Evolutionary conservation across 2,797 vertebrate species (phyloP).

Genomic region (Peromyscus eremicus): DNA sequence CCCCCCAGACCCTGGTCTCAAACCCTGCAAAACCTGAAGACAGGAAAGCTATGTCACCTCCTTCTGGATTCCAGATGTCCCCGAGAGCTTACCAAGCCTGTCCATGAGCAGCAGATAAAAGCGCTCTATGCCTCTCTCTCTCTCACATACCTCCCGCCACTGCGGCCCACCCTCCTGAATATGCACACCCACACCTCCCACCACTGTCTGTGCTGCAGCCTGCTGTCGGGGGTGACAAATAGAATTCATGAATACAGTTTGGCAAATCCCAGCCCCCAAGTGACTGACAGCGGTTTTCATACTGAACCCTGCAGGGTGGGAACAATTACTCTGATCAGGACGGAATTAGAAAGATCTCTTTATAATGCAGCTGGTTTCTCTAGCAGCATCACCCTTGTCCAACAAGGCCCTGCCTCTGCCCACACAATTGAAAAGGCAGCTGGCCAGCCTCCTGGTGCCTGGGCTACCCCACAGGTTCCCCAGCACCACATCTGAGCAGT

Average conservation of each 20-base stretch:
- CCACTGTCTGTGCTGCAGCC: slow-evolving; percentile 24
- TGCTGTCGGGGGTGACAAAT: slow-evolving; percentile 39
- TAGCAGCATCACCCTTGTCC: not conserved
- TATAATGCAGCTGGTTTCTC: not conserved
- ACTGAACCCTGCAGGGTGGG: slow-evolving; percentile 46
- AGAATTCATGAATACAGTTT: slow-evolving; percentile 48
- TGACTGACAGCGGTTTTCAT: slow-evolving; percentile 58
- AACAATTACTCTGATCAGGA: not conserved
- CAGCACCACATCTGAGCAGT: not conserved
- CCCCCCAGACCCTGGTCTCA: not conserved
- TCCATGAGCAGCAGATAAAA: slow-evolving; percentile 65
- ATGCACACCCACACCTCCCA: not conserved
- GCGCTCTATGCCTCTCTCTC: not conserved
- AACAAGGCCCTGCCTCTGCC: not conserved
- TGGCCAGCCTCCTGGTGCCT: not conserved
- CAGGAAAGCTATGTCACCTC: not conserved
- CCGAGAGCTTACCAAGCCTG: not conserved
- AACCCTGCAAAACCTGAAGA: not conserved
- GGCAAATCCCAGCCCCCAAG: slow-evolving; percentile 46
- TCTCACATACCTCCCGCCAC: not conserved
- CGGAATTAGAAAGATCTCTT: slow-evolving; percentile 53
- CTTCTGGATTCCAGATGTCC: not conserved
- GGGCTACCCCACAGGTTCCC: not conserved
- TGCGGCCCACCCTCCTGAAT: not conserved
- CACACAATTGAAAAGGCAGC: slow-evolving; percentile 20